Evolutionary conservation across 2,113 vertebrate genomes (phyloP).

Genomic region (Sinocyclocheilus anshuiensis): DNA sequence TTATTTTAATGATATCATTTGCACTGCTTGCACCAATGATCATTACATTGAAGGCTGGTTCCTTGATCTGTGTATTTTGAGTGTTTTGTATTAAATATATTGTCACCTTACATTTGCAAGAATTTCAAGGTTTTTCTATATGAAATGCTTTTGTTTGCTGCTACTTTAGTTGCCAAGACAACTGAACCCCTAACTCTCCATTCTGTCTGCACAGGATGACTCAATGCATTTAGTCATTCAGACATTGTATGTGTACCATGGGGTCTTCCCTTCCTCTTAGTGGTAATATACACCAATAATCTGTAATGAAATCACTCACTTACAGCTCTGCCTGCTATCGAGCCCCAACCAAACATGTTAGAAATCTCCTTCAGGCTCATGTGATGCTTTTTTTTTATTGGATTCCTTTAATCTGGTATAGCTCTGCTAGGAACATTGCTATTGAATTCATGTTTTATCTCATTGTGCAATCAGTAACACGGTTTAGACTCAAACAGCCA

Average conservation of each 20-base stretch:
- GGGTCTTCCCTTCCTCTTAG: constrained; percentile 24
- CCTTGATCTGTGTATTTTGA: background rate
- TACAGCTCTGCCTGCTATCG: constrained; percentile 26
- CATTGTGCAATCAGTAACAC: constrained; percentile 8
- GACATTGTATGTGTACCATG: constrained; percentile 14
- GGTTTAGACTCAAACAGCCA: background rate
- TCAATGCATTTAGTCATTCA: constrained; percentile 35
- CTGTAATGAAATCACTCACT: constrained; percentile 54
- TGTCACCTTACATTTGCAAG: background rate
- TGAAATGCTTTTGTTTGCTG: constrained; percentile 1
- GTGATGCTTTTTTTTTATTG: constrained; percentile 43
- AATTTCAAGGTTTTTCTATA: background rate
- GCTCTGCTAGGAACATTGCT: background rate
- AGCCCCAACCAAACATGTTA: constrained; percentile 12
- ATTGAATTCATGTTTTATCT: constrained; percentile 22
- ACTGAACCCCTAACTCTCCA: constrained; percentile 22
- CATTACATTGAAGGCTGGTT: background rate
- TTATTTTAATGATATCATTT: background rate
- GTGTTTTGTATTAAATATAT: background rate
- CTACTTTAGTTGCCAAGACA: constrained; percentile 22
- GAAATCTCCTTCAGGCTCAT: constrained; percentile 26
- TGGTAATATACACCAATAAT: constrained; percentile 43
- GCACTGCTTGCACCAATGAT: background rate
- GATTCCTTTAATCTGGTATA: constrained; percentile 40
- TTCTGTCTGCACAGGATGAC: constrained; percentile 14